Evolutionary conservation across 2,797 vertebrate genomes (phyloP), one percentile per base, ranked within the genome.

Genomic region (Peromyscus eremicus): DNA sequence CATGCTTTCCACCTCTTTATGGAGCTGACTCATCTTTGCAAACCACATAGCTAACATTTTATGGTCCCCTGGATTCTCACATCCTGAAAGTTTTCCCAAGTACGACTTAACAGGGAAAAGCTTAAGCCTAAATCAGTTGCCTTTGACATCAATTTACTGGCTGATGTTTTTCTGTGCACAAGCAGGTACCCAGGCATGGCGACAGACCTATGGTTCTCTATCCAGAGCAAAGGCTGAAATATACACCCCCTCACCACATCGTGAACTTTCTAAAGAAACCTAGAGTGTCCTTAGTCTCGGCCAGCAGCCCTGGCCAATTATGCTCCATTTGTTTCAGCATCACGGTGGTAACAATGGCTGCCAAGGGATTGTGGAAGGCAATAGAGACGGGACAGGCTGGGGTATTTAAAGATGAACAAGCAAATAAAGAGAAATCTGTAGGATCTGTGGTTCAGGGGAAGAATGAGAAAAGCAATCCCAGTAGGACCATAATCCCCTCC

Each of bases 251-350:
- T 76, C 71, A 46, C 62, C 62, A 57, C 9, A 86, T 29, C 43
- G 6, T 46, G 85, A 83, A 75, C 55, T 62, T 76, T 43, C 21
- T 40, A 6, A 84, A 79, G 76, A 93, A 92, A 82, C 49, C 60
- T 3, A 46, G 34, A 57, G 27, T 66, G 43, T 90, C 90, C 49
- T 94, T 77, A 2, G 37, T 83, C 77, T 83, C 75, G 2, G 21
- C 76, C 9, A 9, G 81, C 8, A 6, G 71, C 77, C 76, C 71
- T 27, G 49, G 86, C 43, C 52, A 88, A 66, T 37, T 76, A 75
- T 49, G 94, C 71, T 88, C 77, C 92, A 77, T 94, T 76, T 55
- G 62, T 86, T 87, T 97, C 34, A 93, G 76, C 94, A 81, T 92
- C 37, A 75, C 92, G 77, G 64, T 46, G 71, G 55, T 73, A 29